Base-by-base conservation (phyloP, 2,888 invertebrate species). In the Sepioteuthis lessoniana region DNA sequence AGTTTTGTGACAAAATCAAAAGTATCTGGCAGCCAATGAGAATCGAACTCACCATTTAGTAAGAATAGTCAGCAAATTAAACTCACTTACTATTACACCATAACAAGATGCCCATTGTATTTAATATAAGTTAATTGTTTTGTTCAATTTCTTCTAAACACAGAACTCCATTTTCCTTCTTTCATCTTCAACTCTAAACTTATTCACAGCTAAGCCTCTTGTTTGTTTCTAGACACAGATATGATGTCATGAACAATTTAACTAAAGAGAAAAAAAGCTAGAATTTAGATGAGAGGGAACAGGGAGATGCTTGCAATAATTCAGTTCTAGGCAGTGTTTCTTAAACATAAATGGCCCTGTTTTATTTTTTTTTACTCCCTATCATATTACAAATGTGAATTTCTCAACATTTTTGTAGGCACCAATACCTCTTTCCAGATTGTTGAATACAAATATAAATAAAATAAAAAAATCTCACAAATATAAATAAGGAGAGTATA, bases 371-470 rank as follows among this genome's bases (percentile, higher is more conserved):
- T n/a, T 16, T n/a, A 76, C n/a, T 76, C n/a, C n/a, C 10, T 76
- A 76, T 76, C 76, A 76, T n/a, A n/a, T 76, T 76, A n/a, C 76
- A n/a, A 76, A 76, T 76, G 76, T 76, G 13, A n/a, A n/a, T 76
- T 76, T 76, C 76, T 76, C n/a, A n/a, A 76, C n/a, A n/a, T 13
- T 76, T 76, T n/a, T 76, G 76, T n/a, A 76, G n/a, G 13, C n/a
- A n/a, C 76, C n/a, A n/a, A n/a, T n/a, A n/a, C n/a, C 19, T 1
- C n/a, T n/a, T 76, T 76, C 19, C n/a, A 76, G 76, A 76, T 76
- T n/a, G n/a, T 76, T 76, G n/a, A 76, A n/a, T 76, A 76, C 76
- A 76, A 76, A 76, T 76, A n/a, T 76, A n/a, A n/a, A n/a, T 76
- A n/a, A 13, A 8, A 10, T n/a, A 60, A 76, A 16, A 76, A 76